Conservation (phyloP, 2,888 invertebrate species). For the Mamestra brassicae region DNA sequence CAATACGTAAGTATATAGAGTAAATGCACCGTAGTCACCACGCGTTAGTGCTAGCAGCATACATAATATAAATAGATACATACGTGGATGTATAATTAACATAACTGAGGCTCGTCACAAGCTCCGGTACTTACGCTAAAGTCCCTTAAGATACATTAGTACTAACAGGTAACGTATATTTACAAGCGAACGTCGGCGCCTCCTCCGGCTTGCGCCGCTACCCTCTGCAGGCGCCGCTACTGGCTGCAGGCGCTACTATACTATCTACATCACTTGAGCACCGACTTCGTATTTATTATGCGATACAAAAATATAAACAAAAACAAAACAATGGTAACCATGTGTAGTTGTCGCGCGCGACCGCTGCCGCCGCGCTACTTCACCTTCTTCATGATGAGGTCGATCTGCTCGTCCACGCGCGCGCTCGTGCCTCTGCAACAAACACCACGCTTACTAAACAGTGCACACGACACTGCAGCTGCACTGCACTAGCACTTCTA, state of each 20-base stretch:
- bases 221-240: too few species aligned
- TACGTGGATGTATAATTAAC: conserved; percentile 49
- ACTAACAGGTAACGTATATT: conserved; percentile 73
- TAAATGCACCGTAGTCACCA: conserved; percentile 75
- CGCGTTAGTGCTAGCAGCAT: conserved; percentile 68
- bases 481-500: too few species aligned
- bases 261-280: conserved; percentile 46
- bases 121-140: conserved; percentile 82
- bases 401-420: conserved; percentile 95
- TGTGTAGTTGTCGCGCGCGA: background rate
- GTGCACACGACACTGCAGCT: background rate
- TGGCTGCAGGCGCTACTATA: background rate
- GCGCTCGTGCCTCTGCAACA: conserved; percentile 92
- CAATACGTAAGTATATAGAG: conserved; percentile 55
- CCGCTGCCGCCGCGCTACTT: conserved; percentile 69
- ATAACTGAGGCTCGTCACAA: conserved; percentile 65
- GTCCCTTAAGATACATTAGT: conserved; percentile 64
- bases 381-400: conserved; percentile 92
- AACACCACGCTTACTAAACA: background rate
- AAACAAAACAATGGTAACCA: conserved; percentile 48
- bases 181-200: conserved; percentile 70
- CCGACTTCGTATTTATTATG: conserved; percentile 36
- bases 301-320: conserved; percentile 47
- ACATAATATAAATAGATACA: conserved; percentile 56
- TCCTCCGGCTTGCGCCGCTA: background rate